Evolutionary conservation across 2,797 vertebrate genomes (phyloP).

Genomic region (Lithobates sylvaticus): DNA sequence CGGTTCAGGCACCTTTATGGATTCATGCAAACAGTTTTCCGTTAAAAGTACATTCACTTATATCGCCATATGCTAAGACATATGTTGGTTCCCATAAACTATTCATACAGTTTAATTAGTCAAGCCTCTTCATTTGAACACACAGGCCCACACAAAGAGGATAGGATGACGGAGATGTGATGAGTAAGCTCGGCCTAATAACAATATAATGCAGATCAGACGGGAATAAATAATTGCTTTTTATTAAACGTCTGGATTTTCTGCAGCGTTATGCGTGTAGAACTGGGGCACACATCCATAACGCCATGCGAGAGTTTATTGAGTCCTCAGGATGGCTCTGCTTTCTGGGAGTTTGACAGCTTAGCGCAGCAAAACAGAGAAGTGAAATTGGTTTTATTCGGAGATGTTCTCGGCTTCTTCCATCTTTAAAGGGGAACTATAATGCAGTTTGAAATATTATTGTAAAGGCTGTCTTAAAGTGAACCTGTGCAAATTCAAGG

Average conservation of each 20-base stretch:
- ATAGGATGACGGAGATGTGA: background rate
- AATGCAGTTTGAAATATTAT: background rate
- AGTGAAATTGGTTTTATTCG: slow-evolving; percentile 26
- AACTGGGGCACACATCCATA: slow-evolving; percentile 18
- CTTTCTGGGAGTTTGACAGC: slow-evolving; percentile 30
- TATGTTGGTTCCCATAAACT: slow-evolving; percentile 42
- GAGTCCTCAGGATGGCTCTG: slow-evolving; percentile 19
- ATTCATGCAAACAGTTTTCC: slow-evolving; percentile 31
- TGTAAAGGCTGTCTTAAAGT: too few relatives aligned
- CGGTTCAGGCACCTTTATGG: slow-evolving; percentile 15
- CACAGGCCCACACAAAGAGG: background rate
- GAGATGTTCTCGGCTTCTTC: background rate
- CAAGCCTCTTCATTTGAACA: slow-evolving; percentile 35
- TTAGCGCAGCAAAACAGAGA: background rate
- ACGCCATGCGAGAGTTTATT: slow-evolving; percentile 15
- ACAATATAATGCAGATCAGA: slow-evolving; percentile 1
- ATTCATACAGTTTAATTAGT: slow-evolving; percentile 53
- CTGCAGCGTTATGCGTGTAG: background rate
- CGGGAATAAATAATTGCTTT: slow-evolving; percentile 15
- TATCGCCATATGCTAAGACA: slow-evolving; percentile 44
- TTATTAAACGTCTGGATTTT: slow-evolving; percentile 38
- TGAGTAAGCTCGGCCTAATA: slow-evolving; percentile 14
- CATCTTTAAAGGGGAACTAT: background rate
- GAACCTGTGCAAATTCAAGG: too few relatives aligned
- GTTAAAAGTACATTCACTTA: slow-evolving; percentile 35